Percentiles rank a stretch among this genome's conserved stretches.
These are phyloP conservation scores for Chamaetylas fuelleborni DNA, from an alignment of 2,113 vertebrate genomes.

Conservation along the genomic window DNA sequence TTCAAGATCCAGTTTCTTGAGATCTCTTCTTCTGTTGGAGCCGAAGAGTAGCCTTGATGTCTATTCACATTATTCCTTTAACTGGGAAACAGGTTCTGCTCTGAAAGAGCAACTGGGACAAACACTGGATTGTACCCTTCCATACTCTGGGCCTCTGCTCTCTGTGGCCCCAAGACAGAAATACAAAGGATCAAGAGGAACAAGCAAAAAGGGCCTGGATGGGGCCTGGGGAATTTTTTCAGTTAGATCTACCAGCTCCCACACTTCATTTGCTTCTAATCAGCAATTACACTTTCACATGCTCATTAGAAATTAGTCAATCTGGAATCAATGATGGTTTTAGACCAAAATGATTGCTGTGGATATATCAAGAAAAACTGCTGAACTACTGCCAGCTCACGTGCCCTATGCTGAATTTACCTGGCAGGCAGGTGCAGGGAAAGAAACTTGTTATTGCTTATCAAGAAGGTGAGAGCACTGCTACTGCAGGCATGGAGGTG, in stretches of 20 bases:
- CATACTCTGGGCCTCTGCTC: not conserved
- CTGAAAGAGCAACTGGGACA: not conserved
- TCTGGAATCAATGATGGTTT: not conserved
- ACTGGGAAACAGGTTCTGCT: not conserved
- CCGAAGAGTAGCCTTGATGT: not conserved
- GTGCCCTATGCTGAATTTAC: not conserved
- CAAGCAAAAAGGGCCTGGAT: not conserved
- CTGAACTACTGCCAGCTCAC: not conserved
- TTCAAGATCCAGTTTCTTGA: not conserved
- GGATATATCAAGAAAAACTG: not conserved
- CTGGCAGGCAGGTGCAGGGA: not conserved
- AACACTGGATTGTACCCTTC: not conserved
- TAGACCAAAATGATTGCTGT: not conserved
- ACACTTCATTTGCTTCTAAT: not conserved
- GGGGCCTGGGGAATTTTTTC: not conserved
- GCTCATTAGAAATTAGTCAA: not conserved
- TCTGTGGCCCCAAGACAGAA: not conserved
- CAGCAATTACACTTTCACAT: not conserved
- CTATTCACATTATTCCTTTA: not conserved
- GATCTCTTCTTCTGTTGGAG: not conserved
- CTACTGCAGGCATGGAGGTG: not conserved
- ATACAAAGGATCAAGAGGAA: not conserved
- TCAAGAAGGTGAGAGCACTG: not conserved
- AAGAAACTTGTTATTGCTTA: not conserved
- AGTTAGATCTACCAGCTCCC: not conserved